Base-by-base conservation (phyloP, 2,888 invertebrate genomes). In the Leptodirus hochenwartii region DNA sequence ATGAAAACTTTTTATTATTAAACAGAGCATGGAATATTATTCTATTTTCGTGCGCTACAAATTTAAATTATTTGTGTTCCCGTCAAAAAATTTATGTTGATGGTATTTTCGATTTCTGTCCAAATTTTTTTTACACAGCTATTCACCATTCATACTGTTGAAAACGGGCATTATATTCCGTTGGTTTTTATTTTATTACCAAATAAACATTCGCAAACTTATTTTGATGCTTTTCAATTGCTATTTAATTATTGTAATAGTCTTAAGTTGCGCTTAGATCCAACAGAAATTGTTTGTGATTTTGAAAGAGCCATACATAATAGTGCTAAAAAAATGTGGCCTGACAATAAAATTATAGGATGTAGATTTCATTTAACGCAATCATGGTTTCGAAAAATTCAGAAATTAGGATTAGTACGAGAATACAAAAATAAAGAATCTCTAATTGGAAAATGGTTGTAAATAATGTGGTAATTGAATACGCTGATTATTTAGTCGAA, bases 311-410 rank as follows among this genome's bases (percentile, higher is more conserved):
- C 26, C 6, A 27, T 27, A n/a, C 27, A 27, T 3, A 16, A n/a
- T 5, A 17, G 15, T 17, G 20, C 27, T 15, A 26, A 13, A 27
- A 11, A 12, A 14, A 27, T 15, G 13, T 30, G 22, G 15, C 8
- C 26, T 26, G 12, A 27, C n/a, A n/a, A 5, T 9, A 13, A 3
- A 4, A 13, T 26, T 12, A 15, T 27, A 17, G 26, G 12, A 5
- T 26, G 31, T 13, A 31, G 12, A 17, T 31, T 31, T 9, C 31
- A 26, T 26, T 27, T 31, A 11, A 24, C 25, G 12, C 26, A 31
- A 11, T 15, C 31, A 5, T 30, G 31, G 25, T 25, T 26, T n/a
- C 17, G 31, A 4, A 30, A 25, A 25, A 30, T 30, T 27, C 27
- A 27, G 14, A 14, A 25, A n/a, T n/a, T 27, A n/a, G 27, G 27